phyloP scores from a whole-genome alignment of 2,797 vertebrate genomes.

The Aldrovandia affinis region DNA sequence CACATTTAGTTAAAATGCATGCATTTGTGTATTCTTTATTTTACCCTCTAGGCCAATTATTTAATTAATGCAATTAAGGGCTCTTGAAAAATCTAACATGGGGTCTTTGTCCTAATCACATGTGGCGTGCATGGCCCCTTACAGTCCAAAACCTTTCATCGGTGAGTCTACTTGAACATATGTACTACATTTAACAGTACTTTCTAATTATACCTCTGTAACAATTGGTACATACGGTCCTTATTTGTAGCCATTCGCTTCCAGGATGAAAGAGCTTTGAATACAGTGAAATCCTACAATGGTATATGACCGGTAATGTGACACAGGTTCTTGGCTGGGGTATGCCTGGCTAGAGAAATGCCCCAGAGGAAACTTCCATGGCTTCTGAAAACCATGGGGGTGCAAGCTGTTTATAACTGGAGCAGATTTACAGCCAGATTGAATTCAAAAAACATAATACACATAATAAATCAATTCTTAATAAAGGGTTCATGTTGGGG shows the following conservation, averaged over 20 bases:
- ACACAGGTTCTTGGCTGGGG: not conserved
- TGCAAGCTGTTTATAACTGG: not conserved
- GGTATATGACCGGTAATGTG: not conserved
- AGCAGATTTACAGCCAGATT: conserved; percentile 2
- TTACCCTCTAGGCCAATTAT: too few relatives aligned
- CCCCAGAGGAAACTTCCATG: not conserved
- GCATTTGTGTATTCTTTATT: too few relatives aligned
- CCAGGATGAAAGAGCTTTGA: not conserved
- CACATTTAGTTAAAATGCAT: too few relatives aligned
- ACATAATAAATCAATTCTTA: not conserved
- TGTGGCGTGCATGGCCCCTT: not conserved
- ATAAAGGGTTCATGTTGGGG: not conserved
- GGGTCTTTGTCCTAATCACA: not conserved
- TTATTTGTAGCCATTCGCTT: not conserved
- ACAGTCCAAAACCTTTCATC: not conserved
- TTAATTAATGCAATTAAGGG: not conserved
- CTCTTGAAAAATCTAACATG: not conserved
- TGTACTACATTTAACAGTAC: not conserved
- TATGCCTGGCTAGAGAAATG: too few relatives aligned
- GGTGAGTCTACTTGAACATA: not conserved
- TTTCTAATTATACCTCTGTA: not conserved
- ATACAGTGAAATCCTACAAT: not conserved
- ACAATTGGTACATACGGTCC: not conserved
- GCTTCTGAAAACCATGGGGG: not conserved
- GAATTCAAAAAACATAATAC: conserved; percentile 3